phyloP scores from a whole-genome alignment of 2,797 vertebrate genomes.

The Epinephelus coioides region DNA sequence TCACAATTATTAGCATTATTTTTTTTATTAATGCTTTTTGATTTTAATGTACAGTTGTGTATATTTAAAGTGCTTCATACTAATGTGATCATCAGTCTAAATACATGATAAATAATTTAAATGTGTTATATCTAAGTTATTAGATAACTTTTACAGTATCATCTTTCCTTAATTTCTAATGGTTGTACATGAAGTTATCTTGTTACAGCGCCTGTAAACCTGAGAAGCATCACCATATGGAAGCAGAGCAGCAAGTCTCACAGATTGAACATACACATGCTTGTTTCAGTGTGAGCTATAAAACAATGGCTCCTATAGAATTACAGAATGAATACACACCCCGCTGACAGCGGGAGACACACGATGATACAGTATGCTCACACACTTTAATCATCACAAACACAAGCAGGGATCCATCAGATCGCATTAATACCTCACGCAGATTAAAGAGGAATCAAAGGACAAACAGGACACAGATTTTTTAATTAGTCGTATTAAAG shows the following conservation, averaged over 20 bases:
- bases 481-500: conserved; percentile 73
- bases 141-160: too few species aligned
- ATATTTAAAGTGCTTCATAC: neutral
- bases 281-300: conserved; percentile 23
- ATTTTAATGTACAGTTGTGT: neutral
- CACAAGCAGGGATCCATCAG: conserved; percentile 84
- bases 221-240: conserved; percentile 27
- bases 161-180: neutral
- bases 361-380: conserved; percentile 29
- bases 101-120: too few species aligned
- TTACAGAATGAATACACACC: conserved; percentile 36
- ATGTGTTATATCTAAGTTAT: too few species aligned
- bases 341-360: conserved; percentile 28
- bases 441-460: conserved; percentile 80
- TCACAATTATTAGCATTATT: neutral
- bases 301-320: conserved; percentile 27
- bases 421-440: conserved; percentile 78
- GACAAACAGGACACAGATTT: conserved; percentile 53
- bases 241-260: conserved; percentile 6
- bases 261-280: conserved; percentile 10
- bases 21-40: neutral
- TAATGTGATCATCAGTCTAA: too few species aligned
- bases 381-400: conserved; percentile 74
- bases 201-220: neutral
- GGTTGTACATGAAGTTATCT: neutral